These are phyloP conservation scores for Rana temporaria DNA, from an alignment of 2,113 vertebrate genomes.

Conservation along the genomic window DNA sequence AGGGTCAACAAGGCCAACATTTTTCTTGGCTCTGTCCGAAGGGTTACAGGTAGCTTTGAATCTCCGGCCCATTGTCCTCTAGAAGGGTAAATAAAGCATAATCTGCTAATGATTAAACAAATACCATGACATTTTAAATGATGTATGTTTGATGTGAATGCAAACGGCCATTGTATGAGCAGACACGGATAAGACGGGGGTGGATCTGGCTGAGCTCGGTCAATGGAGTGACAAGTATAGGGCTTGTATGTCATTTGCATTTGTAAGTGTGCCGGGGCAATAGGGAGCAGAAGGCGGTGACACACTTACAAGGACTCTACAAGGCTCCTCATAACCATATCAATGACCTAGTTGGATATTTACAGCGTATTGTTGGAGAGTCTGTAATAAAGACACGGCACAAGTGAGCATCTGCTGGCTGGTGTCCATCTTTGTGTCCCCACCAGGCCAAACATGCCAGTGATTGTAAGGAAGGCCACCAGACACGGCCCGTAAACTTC, in stretches of 20 bases:
- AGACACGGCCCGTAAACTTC: background rate
- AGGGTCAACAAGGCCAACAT: too few species aligned
- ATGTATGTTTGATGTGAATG: too few species aligned
- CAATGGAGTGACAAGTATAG: background rate
- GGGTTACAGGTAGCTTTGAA: too few species aligned
- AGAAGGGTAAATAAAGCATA: too few species aligned
- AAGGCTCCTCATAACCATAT: conserved; percentile 5
- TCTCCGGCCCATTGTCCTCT: too few species aligned
- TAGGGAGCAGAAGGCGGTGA: background rate
- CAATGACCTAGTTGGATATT: conserved; percentile 34
- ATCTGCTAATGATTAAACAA: too few species aligned
- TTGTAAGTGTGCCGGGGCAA: conserved; percentile 20
- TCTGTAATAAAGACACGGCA: background rate
- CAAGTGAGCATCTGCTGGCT: conserved; percentile 29
- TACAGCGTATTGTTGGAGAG: conserved; percentile 26
- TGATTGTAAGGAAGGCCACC: background rate
- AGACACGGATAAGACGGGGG: too few species aligned
- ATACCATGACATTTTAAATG: too few species aligned
- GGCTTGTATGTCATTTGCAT: conserved; percentile 3
- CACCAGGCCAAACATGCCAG: conserved; percentile 1
- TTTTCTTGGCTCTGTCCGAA: too few species aligned
- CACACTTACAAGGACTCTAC: background rate
- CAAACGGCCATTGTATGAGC: too few species aligned
- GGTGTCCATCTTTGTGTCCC: background rate
- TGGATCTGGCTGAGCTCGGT: background rate